Evolutionary conservation across 2,888 invertebrate genomes (phyloP).

Genomic region (Tenthredo scrophulariae): DNA sequence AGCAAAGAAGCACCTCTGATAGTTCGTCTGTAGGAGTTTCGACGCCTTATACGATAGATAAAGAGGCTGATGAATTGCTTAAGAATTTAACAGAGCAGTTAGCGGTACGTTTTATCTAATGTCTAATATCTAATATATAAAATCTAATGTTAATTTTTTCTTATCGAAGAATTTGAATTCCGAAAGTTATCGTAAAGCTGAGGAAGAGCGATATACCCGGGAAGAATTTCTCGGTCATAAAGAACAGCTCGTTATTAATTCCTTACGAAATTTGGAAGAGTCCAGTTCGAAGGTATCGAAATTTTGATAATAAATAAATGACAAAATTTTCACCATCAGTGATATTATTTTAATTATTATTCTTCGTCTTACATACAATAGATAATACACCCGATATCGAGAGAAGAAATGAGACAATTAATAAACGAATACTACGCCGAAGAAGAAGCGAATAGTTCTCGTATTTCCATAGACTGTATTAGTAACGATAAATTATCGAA

Average conservation of each 20-base stretch:
- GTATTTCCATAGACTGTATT: neutral
- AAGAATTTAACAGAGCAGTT: constrained; percentile 17
- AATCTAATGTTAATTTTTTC: neutral
- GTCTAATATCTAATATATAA: no score
- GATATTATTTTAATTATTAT: neutral
- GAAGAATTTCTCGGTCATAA: constrained; percentile 19
- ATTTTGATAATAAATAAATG: neutral
- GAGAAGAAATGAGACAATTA: constrained; percentile 14
- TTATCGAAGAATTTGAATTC: constrained; percentile 22
- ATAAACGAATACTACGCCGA: constrained; percentile 32
- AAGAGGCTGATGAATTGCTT: constrained; percentile 38
- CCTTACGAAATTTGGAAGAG: constrained; percentile 20
- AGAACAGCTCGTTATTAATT: constrained; percentile 32
- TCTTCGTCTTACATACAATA: neutral
- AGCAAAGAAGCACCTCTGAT: neutral
- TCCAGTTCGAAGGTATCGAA: constrained; percentile 8
- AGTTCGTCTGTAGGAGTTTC: constrained; percentile 11
- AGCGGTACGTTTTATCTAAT: neutral
- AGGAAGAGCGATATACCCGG: neutral
- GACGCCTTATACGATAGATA: constrained; percentile 33
- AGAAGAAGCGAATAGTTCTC: constrained; percentile 17
- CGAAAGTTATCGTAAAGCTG: constrained; percentile 17
- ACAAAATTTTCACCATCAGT: neutral
- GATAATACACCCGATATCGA: constrained; percentile 36
- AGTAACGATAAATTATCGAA: neutral